Percentiles rank a stretch among this genome's conserved stretches.
Conservation (phyloP, 2,888 invertebrate genomes). For the Zonitis immaculata region DNA sequence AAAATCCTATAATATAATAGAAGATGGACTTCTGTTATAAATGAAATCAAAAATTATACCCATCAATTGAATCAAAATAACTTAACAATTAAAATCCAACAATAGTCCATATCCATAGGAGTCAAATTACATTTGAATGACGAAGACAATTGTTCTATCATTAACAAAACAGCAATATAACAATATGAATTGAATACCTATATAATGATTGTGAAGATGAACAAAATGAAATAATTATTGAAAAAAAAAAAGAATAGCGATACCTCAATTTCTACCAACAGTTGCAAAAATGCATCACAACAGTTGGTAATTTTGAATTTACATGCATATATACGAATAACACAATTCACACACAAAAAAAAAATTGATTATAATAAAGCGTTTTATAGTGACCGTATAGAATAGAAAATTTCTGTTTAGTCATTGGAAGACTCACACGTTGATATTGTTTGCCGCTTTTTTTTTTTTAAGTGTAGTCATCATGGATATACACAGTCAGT, state of each 20-base stretch:
- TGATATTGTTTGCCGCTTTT: constrained; percentile 38
- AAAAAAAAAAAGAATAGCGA: background rate
- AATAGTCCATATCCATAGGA: constrained; percentile 26
- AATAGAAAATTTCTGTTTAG: constrained; percentile 29
- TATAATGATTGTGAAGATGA: background rate
- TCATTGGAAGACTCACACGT: constrained; percentile 44
- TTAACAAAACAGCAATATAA: background rate
- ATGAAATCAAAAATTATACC: too few species aligned
- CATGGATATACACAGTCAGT: constrained; percentile 31
- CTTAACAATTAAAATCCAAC: constrained; percentile 27
- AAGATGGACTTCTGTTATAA: too few species aligned
- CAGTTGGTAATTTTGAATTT: constrained; percentile 1
- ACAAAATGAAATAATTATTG: background rate
- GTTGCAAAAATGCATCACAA: background rate
- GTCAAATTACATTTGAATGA: constrained; percentile 32
- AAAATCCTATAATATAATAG: too few species aligned
- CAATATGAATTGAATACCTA: background rate
- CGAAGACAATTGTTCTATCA: constrained; percentile 18
- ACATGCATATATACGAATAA: too few species aligned
- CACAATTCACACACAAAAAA: background rate
- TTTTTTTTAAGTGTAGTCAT: constrained; percentile 28
- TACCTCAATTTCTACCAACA: background rate
- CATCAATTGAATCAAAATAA: constrained; percentile 12
- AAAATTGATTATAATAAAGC: background rate
- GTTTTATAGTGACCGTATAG: background rate